A percentile compares a stretch with the other conserved stretches of the same genome.
These are phyloP conservation scores for Hirudo medicinalis DNA, from an alignment of 1,140 invertebrate genomes.

Conservation along the genomic window DNA sequence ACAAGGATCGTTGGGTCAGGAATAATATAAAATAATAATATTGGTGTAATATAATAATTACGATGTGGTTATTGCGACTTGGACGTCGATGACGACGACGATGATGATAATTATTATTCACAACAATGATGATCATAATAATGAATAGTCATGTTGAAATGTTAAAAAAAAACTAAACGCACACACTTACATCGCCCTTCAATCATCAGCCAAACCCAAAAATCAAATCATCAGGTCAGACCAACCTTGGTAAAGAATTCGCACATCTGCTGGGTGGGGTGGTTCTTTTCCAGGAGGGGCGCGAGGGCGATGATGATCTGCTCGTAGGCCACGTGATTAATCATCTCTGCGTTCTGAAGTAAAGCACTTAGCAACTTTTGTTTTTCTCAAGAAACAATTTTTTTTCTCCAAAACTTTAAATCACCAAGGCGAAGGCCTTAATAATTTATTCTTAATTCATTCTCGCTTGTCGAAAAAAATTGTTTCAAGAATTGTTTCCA, in stretches of 20 bases:
- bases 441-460: too few species aligned
- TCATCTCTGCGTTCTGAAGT: slow-evolving; percentile 36
- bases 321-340: slow-evolving; percentile 41
- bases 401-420: too few species aligned
- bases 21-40: too few species aligned
- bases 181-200: too few species aligned
- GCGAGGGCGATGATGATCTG: slow-evolving; percentile 48
- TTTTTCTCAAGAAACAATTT: too few species aligned
- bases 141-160: background rate
- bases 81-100: background rate
- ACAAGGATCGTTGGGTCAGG: too few species aligned
- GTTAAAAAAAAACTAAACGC: background rate
- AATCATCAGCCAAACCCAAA: too few species aligned
- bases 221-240: background rate
- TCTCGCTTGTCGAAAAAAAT: too few species aligned
- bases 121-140: background rate
- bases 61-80: background rate
- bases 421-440: too few species aligned
- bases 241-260: slow-evolving; percentile 46
- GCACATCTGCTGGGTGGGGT: slow-evolving; percentile 51
- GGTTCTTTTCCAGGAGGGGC: slow-evolving; percentile 50
- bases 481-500: too few species aligned
- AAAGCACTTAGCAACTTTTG: slow-evolving; percentile 15
- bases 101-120: background rate
- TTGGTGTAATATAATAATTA: too few species aligned